These are phyloP conservation scores for Caenorhabditis afra DNA, from an alignment of 2,888 invertebrate species.

Conservation along the genomic window DNA sequence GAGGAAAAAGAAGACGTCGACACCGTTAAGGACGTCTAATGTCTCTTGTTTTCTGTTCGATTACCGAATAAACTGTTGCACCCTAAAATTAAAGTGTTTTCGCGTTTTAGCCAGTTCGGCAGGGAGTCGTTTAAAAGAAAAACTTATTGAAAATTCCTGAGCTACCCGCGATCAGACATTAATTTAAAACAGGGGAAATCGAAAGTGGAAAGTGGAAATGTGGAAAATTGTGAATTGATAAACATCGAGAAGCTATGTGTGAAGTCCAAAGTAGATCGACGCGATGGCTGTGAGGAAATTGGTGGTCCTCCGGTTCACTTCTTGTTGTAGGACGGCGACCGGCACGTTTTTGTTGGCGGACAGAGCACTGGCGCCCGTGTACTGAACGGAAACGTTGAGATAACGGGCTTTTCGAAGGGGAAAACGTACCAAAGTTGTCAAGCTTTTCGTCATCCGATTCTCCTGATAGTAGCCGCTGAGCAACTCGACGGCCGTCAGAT, in stretches of 20 bases:
- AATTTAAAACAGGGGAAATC: no score
- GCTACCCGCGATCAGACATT: no score
- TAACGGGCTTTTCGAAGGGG: neutral
- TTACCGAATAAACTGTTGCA: no score
- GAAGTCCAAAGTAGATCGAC: slow-evolving; percentile 38
- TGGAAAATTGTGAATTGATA: no score
- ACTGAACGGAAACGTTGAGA: slow-evolving; percentile 28
- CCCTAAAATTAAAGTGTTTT: no score
- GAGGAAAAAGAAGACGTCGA: no score
- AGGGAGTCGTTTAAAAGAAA: no score
- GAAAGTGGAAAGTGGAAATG: slow-evolving; percentile 3
- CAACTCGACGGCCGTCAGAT: slow-evolving; percentile 38
- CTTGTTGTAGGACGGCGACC: slow-evolving; percentile 7
- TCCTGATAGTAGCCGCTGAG: slow-evolving; percentile 26
- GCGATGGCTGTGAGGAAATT: slow-evolving; percentile 24
- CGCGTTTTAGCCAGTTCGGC: no score
- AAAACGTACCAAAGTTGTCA: slow-evolving; percentile 42
- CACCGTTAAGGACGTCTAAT: no score
- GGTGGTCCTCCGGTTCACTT: slow-evolving; percentile 29
- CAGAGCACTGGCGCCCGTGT: slow-evolving; percentile 29
- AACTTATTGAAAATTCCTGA: no score
- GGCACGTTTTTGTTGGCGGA: slow-evolving; percentile 42
- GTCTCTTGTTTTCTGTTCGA: no score
- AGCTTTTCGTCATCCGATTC: slow-evolving; percentile 42
- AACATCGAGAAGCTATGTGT: slow-evolving; percentile 12